Percentiles rank a stretch among this genome's conserved stretches.
Conservation (phyloP, 2,888 invertebrate species). For the Drosophila incognita region DNA sequence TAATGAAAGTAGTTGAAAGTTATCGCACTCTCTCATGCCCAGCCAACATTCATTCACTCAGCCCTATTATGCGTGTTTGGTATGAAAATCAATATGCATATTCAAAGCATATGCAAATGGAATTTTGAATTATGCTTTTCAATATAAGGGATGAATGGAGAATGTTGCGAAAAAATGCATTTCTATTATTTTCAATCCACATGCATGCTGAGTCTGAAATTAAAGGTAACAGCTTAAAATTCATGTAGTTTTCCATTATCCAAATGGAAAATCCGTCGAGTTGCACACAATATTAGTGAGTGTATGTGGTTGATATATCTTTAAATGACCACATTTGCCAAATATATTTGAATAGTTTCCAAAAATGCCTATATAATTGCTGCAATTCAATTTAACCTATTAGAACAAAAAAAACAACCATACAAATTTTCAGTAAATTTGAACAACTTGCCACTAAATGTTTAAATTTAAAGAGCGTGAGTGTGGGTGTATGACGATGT, state of each 20-base stretch:
- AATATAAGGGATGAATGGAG: not conserved
- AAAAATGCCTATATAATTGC: conserved; percentile 23
- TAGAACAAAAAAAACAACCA: conserved; percentile 19
- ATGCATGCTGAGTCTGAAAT: conserved; percentile 48
- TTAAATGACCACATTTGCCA: conserved; percentile 2
- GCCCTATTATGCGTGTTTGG: conserved; percentile 12
- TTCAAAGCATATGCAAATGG: conserved; percentile 68
- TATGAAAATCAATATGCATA: conserved; percentile 74
- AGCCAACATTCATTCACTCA: not conserved
- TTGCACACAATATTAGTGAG: not conserved
- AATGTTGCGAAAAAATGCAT: conserved; percentile 22
- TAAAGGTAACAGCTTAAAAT: conserved; percentile 39
- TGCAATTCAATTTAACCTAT: conserved; percentile 49
- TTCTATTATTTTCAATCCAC: conserved; percentile 43
- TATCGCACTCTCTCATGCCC: not conserved
- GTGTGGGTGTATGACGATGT: not conserved
- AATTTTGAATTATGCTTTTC: conserved; percentile 61
- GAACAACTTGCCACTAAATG: conserved; percentile 7
- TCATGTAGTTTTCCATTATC: conserved; percentile 34
- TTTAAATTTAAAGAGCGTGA: conserved; percentile 17
- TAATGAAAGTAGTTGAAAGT: conserved; percentile 54
- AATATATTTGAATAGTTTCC: conserved; percentile 8
- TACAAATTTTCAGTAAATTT: conserved; percentile 43
- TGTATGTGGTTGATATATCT: conserved; percentile 10
- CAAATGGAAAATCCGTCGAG: conserved; percentile 60